phyloP scores from a whole-genome alignment of 2,113 vertebrate genomes.

The Alligator sinensis region DNA sequence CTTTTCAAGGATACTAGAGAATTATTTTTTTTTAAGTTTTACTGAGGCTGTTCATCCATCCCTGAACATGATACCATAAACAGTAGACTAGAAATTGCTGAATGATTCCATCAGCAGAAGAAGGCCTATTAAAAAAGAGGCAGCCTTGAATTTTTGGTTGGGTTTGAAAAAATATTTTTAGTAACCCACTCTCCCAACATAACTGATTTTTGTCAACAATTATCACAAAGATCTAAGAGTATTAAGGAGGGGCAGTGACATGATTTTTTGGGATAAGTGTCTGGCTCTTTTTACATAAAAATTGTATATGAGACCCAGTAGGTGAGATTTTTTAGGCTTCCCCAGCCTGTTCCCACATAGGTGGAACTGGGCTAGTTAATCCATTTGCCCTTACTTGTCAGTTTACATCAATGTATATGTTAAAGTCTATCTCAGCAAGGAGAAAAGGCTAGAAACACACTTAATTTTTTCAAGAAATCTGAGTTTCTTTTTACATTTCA shows the following conservation, averaged over 20 bases:
- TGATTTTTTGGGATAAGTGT: neutral
- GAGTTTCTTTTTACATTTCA: conserved; percentile 13
- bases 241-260: neutral
- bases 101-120: neutral
- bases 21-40: neutral
- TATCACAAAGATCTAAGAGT: neutral
- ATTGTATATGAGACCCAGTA: accelerated
- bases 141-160: neutral
- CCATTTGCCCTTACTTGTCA: neutral
- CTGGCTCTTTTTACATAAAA: neutral
- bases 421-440: neutral
- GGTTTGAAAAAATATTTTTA: neutral
- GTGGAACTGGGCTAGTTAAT: neutral
- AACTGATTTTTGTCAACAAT: neutral
- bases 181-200: neutral
- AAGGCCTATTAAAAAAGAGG: neutral
- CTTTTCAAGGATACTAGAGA: neutral
- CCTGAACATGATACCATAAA: neutral
- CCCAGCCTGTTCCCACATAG: neutral
- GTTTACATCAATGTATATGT: neutral
- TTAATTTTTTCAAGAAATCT: neutral
- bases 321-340: neutral
- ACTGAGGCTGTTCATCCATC: neutral
- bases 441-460: neutral
- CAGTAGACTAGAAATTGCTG: neutral